Base-by-base conservation (phyloP, 1,140 invertebrate genomes). In the Lordiphosa collinella region DNA sequence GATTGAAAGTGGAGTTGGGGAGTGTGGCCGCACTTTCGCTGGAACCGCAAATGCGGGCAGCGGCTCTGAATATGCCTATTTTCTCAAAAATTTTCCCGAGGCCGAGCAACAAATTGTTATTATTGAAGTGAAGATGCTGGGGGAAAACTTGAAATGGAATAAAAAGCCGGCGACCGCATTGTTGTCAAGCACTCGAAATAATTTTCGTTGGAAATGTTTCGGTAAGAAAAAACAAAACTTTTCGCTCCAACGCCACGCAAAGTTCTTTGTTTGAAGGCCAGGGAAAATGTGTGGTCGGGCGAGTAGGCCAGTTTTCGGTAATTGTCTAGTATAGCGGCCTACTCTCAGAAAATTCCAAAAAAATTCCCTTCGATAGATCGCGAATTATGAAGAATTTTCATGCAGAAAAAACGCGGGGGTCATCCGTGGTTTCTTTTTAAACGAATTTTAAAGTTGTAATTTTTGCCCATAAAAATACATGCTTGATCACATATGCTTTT, bases 281-380 rank as follows among this genome's bases (percentile, higher is more conserved):
- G 38, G 25, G 29, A 29, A 32, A 36, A 13, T 31, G 18, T 38
- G 40, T 38, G 40, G 35, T 25, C 62, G 53, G 54, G 43, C 47
- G 76, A 84, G 78, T 85, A 84, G 78, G 78, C 79, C 78, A 84
- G 78, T 84, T 84, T 84, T 84, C 78, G 72, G n/a, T n/a, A n/a
- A n/a, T n/a, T n/a, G n/a, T n/a, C n/a, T n/a, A n/a, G n/a, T n/a
- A n/a, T n/a, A n/a, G n/a, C n/a, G n/a, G n/a, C n/a, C n/a, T n/a
- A n/a, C n/a, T n/a, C n/a, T n/a, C n/a, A n/a, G n/a, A n/a, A n/a
- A n/a, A n/a, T n/a, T n/a, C n/a, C n/a, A n/a, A n/a, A n/a, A n/a
- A n/a, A n/a, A n/a, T n/a, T n/a, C n/a, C n/a, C n/a, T n/a, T n/a
- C n/a, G n/a, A n/a, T n/a, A n/a, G n/a, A n/a, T n/a, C n/a, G n/a